phyloP scores from a whole-genome alignment of 1,140 invertebrate species.

The Steinernema feltiae region DNA sequence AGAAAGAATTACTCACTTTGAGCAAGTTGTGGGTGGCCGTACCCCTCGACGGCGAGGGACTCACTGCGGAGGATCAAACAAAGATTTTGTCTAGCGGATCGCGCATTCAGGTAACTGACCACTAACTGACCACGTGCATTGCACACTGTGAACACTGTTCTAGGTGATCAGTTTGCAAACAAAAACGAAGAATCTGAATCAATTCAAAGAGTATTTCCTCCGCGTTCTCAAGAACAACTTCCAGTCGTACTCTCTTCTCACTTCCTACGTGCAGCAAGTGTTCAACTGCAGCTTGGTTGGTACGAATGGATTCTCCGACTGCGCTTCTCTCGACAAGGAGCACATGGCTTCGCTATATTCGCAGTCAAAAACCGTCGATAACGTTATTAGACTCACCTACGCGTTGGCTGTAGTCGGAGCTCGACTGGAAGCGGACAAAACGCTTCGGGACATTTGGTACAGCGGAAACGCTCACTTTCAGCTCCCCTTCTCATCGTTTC shows the following conservation, averaged over 20 bases:
- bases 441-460: neutral
- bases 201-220: conserved; percentile 51
- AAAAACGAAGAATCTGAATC: conserved; percentile 37
- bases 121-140: neutral
- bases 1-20: conserved; percentile 24
- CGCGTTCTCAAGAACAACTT: conserved; percentile 49
- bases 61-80: conserved; percentile 29
- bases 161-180: conserved; percentile 30
- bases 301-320: conserved; percentile 1
- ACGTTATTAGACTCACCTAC: conserved; percentile 45
- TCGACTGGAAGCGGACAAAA: neutral
- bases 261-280: conserved; percentile 48
- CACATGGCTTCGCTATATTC: conserved; percentile 25
- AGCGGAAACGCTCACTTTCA: neutral
- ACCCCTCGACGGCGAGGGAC: conserved; percentile 38
- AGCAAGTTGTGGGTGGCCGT: conserved; percentile 36
- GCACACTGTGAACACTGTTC: conserved; percentile 18
- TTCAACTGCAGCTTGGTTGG: neutral
- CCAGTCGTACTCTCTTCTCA: conserved; percentile 49
- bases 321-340: conserved; percentile 16
- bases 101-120: conserved; percentile 21
- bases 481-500: conserved; percentile 22
- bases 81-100: conserved; percentile 22
- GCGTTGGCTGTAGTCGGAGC: conserved; percentile 44
- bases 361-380: conserved; percentile 37